Conservation (phyloP, 2,888 invertebrate species). For the Hypercompe scribonia region DNA sequence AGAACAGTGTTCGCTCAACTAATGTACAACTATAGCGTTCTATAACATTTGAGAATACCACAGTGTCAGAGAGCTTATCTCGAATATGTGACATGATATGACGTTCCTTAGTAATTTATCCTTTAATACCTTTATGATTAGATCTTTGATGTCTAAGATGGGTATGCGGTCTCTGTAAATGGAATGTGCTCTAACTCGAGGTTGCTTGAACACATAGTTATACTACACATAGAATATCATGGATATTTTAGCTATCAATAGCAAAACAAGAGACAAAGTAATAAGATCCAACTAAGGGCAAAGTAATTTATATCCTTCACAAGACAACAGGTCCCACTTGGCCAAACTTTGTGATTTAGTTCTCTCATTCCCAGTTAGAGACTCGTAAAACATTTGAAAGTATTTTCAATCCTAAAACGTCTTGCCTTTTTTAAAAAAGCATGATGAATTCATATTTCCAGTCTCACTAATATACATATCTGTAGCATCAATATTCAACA, state of each 20-base stretch:
- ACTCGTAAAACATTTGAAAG: constrained; percentile 48
- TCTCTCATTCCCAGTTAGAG: constrained; percentile 43
- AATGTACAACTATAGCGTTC: background rate
- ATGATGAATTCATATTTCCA: constrained; percentile 48
- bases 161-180: constrained; percentile 27
- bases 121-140: constrained; percentile 33
- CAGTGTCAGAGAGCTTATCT: constrained; percentile 16
- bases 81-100: constrained; percentile 5
- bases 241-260: constrained; percentile 23
- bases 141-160: constrained; percentile 22
- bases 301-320: constrained; percentile 47
- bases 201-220: constrained; percentile 1
- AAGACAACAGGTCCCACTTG: constrained; percentile 43
- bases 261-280: constrained; percentile 29
- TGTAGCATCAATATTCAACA: constrained; percentile 78
- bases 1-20: background rate
- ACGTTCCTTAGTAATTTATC: constrained; percentile 13
- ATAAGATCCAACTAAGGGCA: constrained; percentile 31
- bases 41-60: constrained; percentile 12
- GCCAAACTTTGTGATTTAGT: constrained; percentile 50
- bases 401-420: constrained; percentile 48
- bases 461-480: constrained; percentile 62
- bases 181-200: constrained; percentile 27
- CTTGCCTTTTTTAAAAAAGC: constrained; percentile 51
- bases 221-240: background rate